Base-by-base conservation (phyloP, 2,888 invertebrate genomes). In the Gymnosoma rotundatum region DNA sequence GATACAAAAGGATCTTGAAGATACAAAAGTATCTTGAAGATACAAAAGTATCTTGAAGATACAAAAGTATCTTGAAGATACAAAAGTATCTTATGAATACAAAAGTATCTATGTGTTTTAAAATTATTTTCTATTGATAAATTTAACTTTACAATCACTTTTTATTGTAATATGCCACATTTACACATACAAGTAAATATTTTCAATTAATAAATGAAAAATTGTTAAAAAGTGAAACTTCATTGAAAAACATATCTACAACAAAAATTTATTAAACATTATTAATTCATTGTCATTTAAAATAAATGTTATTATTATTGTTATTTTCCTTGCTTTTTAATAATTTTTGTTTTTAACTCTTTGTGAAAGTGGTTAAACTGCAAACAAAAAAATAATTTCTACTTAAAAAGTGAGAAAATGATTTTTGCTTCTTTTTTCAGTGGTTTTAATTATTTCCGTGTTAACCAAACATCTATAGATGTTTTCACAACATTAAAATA, bases 341-440 rank as follows among this genome's bases (percentile, higher is more conserved):
- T 18, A 60, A 69, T 52, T 48, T 54, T 48, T 54, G 25, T 60
- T 18, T 54, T 72, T 69, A 32, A 32, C 36, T 54, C 48, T 54
- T 76, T 79, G 79, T 79, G 83, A 83, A 83, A 83, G 83, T 76
- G 75, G 72, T 76, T 67, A 79, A 83, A 79, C 79, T 75, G 74
- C 74, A 70, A 61, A 52, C 20, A 61, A 73, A 61, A 36, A 61
- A 32, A n/a, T n/a, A n/a, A 67, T 78, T 78, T 79, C 50, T 66
- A 69, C 1, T 42, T 48, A 48, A 78, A 70, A 54, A 70, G 48
- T 63, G 56, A 66, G 73, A 76, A 82, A 82, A 75, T 50, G 45
- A 70, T 60, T 76, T 66, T 67, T 14, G 18, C 60, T 60, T 45
- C 60, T 60, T 32, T 82, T 70, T 73, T 69, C 64, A 50, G 73